A percentile compares a stretch with the other conserved stretches of the same genome.
phyloP scores from a whole-genome alignment of 1,140 invertebrate genomes.

The Pseudomyrmex concolor region DNA sequence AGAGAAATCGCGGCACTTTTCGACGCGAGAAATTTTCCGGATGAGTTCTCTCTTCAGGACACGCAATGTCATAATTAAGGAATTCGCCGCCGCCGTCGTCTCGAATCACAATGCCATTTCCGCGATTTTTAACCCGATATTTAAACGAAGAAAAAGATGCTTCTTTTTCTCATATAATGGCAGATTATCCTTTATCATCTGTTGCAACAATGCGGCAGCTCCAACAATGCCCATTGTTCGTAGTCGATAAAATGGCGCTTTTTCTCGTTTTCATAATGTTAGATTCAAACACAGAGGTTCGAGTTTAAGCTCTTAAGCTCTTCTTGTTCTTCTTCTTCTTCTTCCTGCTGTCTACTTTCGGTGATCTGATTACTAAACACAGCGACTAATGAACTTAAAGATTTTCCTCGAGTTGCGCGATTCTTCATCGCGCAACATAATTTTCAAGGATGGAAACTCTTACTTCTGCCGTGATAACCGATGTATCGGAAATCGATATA shows the following conservation, averaged over 20 bases:
- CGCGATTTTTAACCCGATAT: conserved; percentile 23
- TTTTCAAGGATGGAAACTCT: conserved; percentile 36
- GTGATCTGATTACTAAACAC: conserved; percentile 2
- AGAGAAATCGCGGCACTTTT: conserved; percentile 4
- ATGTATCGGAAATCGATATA: conserved; percentile 52
- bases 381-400: conserved; percentile 43
- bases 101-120: conserved; percentile 15
- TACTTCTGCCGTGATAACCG: conserved; percentile 47
- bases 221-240: conserved; percentile 19
- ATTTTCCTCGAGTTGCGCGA: conserved; percentile 15
- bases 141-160: background rate
- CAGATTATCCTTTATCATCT: conserved; percentile 21
- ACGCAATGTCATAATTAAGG: conserved; percentile 51
- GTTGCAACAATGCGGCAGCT: conserved; percentile 18
- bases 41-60: background rate
- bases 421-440: conserved; percentile 26
- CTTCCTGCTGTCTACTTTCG: background rate
- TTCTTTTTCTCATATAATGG: background rate
- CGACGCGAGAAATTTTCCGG: conserved; percentile 3
- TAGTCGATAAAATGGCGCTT: background rate
- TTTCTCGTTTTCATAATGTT: background rate
- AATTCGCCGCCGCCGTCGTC: background rate
- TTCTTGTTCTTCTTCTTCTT: background rate
- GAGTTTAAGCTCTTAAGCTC: background rate
- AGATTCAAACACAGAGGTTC: background rate